Percentiles rank a stretch among this genome's conserved stretches.
phyloP scores from a whole-genome alignment of 2,888 invertebrate genomes.

The Lymantria monacha region DNA sequence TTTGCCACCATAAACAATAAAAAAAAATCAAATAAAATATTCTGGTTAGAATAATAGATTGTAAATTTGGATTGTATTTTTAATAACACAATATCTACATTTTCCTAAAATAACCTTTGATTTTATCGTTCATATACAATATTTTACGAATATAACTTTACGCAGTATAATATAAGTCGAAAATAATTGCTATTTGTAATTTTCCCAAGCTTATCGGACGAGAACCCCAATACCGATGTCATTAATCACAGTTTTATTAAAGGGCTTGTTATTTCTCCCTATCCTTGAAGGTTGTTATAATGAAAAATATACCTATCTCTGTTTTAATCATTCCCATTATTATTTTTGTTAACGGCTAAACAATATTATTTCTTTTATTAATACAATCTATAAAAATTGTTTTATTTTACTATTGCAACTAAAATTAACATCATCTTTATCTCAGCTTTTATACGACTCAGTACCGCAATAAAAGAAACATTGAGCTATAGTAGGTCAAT shows the following conservation, averaged over 20 bases:
- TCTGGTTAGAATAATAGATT: neutral
- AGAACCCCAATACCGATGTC: neutral
- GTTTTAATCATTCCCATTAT: too few species aligned
- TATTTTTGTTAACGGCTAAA: neutral
- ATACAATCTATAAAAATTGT: too few species aligned
- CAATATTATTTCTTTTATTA: too few species aligned
- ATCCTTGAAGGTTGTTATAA: neutral
- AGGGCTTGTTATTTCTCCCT: neutral
- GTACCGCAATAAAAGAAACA: neutral
- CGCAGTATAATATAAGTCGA: neutral
- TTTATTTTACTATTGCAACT: too few species aligned
- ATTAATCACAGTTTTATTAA: constrained; percentile 8
- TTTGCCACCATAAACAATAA: too few species aligned
- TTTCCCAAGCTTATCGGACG: constrained; percentile 1
- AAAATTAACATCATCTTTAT: neutral
- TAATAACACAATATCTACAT: neutral
- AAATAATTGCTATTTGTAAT: neutral
- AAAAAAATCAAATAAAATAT: too few species aligned
- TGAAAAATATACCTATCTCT: neutral
- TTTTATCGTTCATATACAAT: neutral
- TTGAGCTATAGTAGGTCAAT: too few species aligned
- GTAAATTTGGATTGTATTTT: neutral
- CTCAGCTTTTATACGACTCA: neutral
- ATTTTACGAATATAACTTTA: neutral
- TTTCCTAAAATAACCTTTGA: neutral